Evolutionary conservation across 2,888 invertebrate species (phyloP).

Genomic region (Ctena decussata): DNA sequence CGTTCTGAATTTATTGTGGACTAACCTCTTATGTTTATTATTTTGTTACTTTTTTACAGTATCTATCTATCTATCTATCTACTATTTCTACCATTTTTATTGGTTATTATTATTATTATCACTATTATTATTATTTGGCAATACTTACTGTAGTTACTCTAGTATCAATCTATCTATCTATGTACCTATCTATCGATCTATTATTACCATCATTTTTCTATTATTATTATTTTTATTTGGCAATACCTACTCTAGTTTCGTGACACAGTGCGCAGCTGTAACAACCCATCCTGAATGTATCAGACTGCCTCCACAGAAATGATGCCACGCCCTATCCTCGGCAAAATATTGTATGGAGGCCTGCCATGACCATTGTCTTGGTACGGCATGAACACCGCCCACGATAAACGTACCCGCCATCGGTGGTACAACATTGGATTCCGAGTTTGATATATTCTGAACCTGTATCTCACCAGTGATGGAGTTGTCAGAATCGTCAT

Average conservation of each 20-base stretch:
- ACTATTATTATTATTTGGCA: too few relatives aligned
- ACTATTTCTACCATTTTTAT: too few relatives aligned
- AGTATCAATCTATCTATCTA: too few relatives aligned
- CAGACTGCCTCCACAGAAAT: constrained; percentile 54
- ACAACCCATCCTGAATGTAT: constrained; percentile 37
- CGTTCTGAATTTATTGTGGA: too few relatives aligned
- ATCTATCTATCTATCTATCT: too few relatives aligned
- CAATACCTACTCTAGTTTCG: constrained; percentile 37
- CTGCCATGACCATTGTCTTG: constrained; percentile 38
- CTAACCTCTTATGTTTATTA: too few relatives aligned
- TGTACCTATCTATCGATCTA: too few relatives aligned
- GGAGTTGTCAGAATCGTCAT: not conserved
- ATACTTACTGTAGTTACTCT: too few relatives aligned
- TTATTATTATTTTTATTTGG: too few relatives aligned
- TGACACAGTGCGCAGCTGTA: constrained; percentile 54
- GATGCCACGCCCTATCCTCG: constrained; percentile 38
- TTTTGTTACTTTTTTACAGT: too few relatives aligned
- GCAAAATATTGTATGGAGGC: constrained; percentile 50
- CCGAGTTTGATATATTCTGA: not conserved
- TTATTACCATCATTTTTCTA: too few relatives aligned
- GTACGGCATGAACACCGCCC: constrained; percentile 34
- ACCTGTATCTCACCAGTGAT: not conserved
- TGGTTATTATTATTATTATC: too few relatives aligned
- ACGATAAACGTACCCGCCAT: constrained; percentile 17
- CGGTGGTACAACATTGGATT: not conserved